Base-by-base conservation (phyloP, 2,113 vertebrate genomes). In the Emydura subglobosa region DNA sequence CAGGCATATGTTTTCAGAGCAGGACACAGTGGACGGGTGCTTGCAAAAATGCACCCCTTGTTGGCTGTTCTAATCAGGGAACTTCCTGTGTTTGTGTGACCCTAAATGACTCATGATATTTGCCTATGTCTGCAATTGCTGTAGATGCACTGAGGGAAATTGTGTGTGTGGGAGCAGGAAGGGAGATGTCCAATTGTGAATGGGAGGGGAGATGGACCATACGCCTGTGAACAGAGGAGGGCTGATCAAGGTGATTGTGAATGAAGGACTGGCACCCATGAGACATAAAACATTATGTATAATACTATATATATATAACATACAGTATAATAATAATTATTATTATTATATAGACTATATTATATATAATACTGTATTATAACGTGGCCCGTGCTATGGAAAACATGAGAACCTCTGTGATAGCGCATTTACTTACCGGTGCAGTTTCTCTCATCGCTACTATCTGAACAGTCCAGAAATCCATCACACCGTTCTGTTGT, bases 391-490 rank as follows among this genome's bases (percentile, higher is more conserved):
- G 39, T 53, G 39, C 17, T 3, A 14, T 5, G 80, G 79, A 57
- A 31, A 39, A 72, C 1, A 57, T 83, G 9, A 42, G 4, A 2
- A 34, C 12, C 50, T 55, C 55, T 2, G 12, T 6, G 12, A 8
- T 2, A 10, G 17, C 3, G 54, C 80, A 3, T 1, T 39, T 49
- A 76, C 98, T 96, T 91, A 99, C 99, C 90, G 0, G 99, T 99
- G 97, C 99, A 99, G 98, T 98, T 98, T 55, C 96, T 98, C 97
- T 99, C 99, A 0, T 99, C 99, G 0, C 99, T 99, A 98, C 99
- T 98, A 50, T 99, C 99, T 0, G 99, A 99, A 90, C 99, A 99
- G 98, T 99, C 99, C 95, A 99, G 97, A 79, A 99, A 99, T 4
- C 99, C 99, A 0, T 99, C 99, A 0, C 99, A 99, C 16, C 98